Percentiles rank a stretch among this genome's conserved stretches.
These are phyloP conservation scores for Mesitornis unicolor DNA, from an alignment of 2,113 vertebrate species.

Conservation along the genomic window DNA sequence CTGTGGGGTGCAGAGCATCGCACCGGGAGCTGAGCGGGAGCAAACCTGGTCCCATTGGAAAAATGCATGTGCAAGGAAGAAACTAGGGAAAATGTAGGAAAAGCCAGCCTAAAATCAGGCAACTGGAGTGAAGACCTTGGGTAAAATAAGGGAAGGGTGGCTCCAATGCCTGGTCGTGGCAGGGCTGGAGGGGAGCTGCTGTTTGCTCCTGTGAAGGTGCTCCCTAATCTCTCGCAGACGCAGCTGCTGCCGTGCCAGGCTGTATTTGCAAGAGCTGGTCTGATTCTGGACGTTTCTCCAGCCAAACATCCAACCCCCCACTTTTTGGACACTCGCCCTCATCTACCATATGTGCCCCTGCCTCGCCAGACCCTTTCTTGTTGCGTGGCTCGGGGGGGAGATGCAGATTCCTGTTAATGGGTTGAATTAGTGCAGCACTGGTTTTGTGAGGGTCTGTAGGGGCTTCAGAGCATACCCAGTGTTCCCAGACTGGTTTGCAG, in stretches of 20 bases:
- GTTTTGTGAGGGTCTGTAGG: not conserved
- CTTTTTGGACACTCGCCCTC: conserved; percentile 7
- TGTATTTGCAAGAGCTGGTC: not conserved
- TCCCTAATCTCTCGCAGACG: not conserved
- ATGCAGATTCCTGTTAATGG: not conserved
- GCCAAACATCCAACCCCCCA: not conserved
- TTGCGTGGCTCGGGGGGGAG: not conserved
- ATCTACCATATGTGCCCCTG: not conserved
- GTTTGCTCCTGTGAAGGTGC: not conserved
- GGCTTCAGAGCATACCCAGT: not conserved
- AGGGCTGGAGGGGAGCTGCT: not conserved
- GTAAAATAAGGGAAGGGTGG: not conserved
- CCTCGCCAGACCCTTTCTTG: not conserved
- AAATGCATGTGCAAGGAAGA: not conserved
- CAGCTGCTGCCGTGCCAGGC: rapidly evolving
- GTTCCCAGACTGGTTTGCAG: not conserved
- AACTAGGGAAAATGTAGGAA: not conserved
- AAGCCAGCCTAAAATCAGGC: not conserved
- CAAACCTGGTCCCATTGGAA: not conserved
- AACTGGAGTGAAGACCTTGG: not conserved
- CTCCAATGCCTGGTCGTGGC: not conserved
- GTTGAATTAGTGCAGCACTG: not conserved
- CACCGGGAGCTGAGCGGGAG: not conserved
- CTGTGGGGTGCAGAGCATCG: not conserved
- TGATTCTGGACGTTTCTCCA: not conserved